A percentile compares a stretch with the other conserved stretches of the same genome.
Conservation (phyloP, 2,797 vertebrate species). For the Miopithecus talapoin region DNA sequence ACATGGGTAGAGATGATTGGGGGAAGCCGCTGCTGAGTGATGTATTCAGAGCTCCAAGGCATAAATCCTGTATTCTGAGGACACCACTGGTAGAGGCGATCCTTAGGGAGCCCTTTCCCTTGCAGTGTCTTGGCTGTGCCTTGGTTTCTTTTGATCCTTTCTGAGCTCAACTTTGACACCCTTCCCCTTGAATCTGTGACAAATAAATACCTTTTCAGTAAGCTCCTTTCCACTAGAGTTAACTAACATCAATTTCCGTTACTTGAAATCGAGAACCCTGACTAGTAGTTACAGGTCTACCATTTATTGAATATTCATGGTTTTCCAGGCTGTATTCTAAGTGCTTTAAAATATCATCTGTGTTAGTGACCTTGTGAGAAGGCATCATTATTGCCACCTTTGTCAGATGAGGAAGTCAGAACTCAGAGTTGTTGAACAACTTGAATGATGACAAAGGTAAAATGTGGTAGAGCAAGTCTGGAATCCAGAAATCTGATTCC, state of each 20-base stretch:
- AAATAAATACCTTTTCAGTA: not conserved
- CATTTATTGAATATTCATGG: not conserved
- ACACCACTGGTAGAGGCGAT: not conserved
- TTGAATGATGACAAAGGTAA: not conserved
- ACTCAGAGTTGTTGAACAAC: not conserved
- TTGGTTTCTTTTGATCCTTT: not conserved
- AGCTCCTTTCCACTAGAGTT: not conserved
- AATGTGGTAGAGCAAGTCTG: not conserved
- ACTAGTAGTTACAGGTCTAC: not conserved
- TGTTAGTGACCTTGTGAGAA: not conserved
- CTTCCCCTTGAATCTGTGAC: not conserved
- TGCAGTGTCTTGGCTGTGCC: no score
- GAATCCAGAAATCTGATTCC: not conserved
- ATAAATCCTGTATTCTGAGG: not conserved
- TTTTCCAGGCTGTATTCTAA: not conserved
- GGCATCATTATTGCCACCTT: not conserved
- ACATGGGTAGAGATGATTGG: not conserved
- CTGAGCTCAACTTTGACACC: not conserved
- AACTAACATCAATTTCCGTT: not conserved
- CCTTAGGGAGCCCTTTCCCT: not conserved
- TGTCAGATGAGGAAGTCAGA: not conserved
- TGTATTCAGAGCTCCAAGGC: not conserved
- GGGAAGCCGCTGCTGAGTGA: not conserved
- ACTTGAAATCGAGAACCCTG: not conserved
- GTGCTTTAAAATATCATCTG: not conserved